phyloP scores from a whole-genome alignment of 2,888 invertebrate species.

The Gonocerus acuteangulatus region DNA sequence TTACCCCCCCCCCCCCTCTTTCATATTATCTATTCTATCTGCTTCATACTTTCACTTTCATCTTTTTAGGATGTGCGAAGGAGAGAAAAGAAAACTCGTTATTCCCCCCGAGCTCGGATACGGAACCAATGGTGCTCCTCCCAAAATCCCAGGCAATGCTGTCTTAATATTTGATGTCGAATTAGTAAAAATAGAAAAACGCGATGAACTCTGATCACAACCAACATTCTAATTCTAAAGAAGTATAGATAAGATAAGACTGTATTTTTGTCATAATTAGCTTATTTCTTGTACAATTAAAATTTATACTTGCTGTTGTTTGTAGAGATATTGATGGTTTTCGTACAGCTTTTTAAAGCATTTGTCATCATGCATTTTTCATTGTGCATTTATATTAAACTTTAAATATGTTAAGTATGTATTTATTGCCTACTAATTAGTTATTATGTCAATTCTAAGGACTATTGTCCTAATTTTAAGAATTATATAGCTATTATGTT shows the following conservation, averaged over 20 bases:
- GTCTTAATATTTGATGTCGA: constrained; percentile 76
- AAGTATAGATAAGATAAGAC: background rate
- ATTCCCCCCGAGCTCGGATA: constrained; percentile 81
- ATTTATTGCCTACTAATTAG: too few species aligned
- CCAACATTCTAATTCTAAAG: too few species aligned
- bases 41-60: too few species aligned
- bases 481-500: too few species aligned
- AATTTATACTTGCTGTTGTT: background rate
- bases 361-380: too few species aligned
- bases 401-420: too few species aligned
- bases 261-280: background rate
- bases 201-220: constrained; percentile 15
- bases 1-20: background rate
- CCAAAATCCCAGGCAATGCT: constrained; percentile 73
- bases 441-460: too few species aligned
- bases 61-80: constrained; percentile 74
- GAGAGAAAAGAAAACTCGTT: constrained; percentile 75
- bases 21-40: too few species aligned
- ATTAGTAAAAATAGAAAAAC: constrained; percentile 60
- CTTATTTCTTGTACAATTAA: background rate
- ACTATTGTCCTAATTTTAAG: too few species aligned
- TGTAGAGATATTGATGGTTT: too few species aligned
- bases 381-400: too few species aligned
- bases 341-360: too few species aligned
- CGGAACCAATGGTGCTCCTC: constrained; percentile 70